Percentiles rank a stretch among this genome's conserved stretches.
Conservation (phyloP, 92 coral and sea anemone genomes). For the Hydrozoanthus gracilis region DNA sequence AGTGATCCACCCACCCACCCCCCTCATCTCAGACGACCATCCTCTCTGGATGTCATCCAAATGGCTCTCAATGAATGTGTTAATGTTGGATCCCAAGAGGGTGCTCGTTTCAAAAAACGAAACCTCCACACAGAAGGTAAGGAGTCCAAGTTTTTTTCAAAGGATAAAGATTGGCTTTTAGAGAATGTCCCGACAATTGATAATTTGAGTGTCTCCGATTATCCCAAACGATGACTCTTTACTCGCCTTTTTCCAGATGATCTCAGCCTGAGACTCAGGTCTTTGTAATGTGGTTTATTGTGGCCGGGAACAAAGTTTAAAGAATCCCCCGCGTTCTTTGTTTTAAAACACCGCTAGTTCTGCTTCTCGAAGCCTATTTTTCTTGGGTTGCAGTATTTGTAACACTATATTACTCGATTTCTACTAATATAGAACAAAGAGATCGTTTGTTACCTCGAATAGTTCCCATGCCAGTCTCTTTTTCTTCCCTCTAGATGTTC, state of each 20-base stretch:
- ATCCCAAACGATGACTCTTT: no score
- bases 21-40: slow-evolving; percentile 85
- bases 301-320: no score
- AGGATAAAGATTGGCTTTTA: not conserved
- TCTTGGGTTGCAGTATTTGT: not conserved
- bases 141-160: not conserved
- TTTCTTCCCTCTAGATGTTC: slow-evolving; percentile 73
- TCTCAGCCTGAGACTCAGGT: no score
- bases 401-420: no score
- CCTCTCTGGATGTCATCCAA: slow-evolving; percentile 93
- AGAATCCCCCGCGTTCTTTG: no score
- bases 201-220: not conserved
- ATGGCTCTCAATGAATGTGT: slow-evolving; percentile 97
- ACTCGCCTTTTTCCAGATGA: no score
- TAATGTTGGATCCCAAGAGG: slow-evolving; percentile 88
- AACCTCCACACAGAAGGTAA: slow-evolving; percentile 89
- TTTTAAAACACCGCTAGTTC: no score
- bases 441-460: not conserved
- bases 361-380: no score
- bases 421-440: not conserved
- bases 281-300: no score
- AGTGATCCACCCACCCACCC: slow-evolving; percentile 83
- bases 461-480: not conserved
- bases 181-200: not conserved
- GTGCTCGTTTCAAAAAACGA: slow-evolving; percentile 86